Conservation (phyloP, 2,797 vertebrate species). For the Dallia pectoralis region DNA sequence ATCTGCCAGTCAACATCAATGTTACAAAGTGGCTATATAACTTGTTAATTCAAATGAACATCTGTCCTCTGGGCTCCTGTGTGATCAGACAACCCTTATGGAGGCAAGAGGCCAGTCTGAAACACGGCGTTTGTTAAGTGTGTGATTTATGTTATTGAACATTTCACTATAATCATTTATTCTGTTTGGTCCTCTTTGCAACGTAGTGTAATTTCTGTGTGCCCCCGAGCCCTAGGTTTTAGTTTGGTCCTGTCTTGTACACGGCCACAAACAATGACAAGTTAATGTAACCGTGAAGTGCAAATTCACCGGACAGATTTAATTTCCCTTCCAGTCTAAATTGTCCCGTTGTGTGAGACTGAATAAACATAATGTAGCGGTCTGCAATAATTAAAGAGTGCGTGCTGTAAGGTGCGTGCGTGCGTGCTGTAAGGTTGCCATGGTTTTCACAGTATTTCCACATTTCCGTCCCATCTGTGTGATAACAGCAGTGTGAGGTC, state of each 20-base stretch:
- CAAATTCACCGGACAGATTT: constrained; percentile 62
- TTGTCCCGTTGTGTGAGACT: constrained; percentile 50
- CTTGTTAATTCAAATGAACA: background rate
- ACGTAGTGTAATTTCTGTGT: constrained; percentile 18
- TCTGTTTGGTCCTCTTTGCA: constrained; percentile 18
- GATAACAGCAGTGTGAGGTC: background rate
- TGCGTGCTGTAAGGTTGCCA: background rate
- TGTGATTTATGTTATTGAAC: constrained; percentile 29
- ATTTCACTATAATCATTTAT: constrained; percentile 20
- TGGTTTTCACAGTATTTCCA: too few relatives aligned
- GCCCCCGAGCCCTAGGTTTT: constrained; percentile 43
- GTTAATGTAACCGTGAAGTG: constrained; percentile 59
- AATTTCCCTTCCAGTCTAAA: constrained; percentile 61
- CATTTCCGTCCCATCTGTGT: background rate
- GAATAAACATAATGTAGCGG: constrained; percentile 61
- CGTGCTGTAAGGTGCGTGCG: too few relatives aligned
- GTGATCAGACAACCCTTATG: background rate
- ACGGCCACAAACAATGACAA: constrained; percentile 60
- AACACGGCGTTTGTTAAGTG: background rate
- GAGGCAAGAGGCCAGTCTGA: background rate
- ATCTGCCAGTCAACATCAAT: background rate
- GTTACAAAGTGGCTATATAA: background rate
- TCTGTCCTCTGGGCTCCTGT: background rate
- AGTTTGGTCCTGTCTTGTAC: constrained; percentile 53
- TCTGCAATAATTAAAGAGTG: constrained; percentile 38